Evolutionary conservation across 2,888 invertebrate genomes (phyloP).

Genomic region (Yponomeuta malinellus): DNA sequence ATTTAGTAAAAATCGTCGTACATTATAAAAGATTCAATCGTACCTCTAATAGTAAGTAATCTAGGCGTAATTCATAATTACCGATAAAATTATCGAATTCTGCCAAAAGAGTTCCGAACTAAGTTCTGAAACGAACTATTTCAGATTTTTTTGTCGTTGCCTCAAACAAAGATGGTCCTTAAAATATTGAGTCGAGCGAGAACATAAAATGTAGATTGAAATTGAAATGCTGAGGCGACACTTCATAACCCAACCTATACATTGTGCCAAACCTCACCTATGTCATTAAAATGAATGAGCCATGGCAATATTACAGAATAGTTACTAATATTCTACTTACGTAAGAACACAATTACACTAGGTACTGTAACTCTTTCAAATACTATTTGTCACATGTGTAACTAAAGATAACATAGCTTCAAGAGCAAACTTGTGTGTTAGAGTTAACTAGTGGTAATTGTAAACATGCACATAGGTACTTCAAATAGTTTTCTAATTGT

Average conservation of each 20-base stretch:
- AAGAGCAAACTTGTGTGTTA: constrained; percentile 36
- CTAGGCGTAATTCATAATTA: neutral
- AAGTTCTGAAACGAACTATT: neutral
- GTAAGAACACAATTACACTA: constrained; percentile 1
- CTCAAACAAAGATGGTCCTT: neutral
- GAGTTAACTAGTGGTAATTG: constrained; percentile 30
- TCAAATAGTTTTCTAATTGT: constrained; percentile 53
- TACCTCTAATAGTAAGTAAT: neutral
- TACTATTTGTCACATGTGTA: constrained; percentile 16
- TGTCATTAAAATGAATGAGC: neutral
- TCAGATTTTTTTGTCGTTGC: neutral
- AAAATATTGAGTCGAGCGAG: neutral
- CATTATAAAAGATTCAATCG: neutral
- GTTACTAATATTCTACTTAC: neutral
- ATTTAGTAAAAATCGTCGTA: neutral
- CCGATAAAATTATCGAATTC: neutral
- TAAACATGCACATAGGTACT: constrained; percentile 23
- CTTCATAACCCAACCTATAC: neutral
- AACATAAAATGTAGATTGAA: neutral
- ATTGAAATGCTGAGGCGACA: neutral
- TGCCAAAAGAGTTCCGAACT: neutral
- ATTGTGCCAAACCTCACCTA: constrained; percentile 6
- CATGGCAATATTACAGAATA: constrained; percentile 9
- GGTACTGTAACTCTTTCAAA: constrained; percentile 4
- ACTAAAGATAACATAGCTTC: constrained; percentile 9